These are phyloP conservation scores for Apodemia duryi DNA, from an alignment of 2,888 invertebrate genomes.

Conservation along the genomic window DNA sequence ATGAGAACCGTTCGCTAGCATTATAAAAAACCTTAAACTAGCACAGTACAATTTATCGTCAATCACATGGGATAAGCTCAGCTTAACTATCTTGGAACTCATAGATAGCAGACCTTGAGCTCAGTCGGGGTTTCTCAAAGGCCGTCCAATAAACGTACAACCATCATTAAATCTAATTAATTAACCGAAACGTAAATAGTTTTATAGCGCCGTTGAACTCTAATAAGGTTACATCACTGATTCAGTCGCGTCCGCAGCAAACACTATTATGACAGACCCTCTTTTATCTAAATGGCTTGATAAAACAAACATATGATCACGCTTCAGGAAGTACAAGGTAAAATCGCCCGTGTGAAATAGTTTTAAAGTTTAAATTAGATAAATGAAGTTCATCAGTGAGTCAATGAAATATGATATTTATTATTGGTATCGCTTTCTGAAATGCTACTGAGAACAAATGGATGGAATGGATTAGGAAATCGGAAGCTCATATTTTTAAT, in stretches of 20 bases:
- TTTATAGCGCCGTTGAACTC: background rate
- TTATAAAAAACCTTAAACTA: too few species aligned
- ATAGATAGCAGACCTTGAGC: background rate
- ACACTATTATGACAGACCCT: slow-evolving; percentile 15
- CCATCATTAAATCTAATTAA: slow-evolving; percentile 6
- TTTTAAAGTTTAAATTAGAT: background rate
- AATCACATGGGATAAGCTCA: too few species aligned
- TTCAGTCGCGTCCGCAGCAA: slow-evolving; percentile 10
- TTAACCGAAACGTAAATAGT: background rate
- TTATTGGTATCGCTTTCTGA: slow-evolving; percentile 1
- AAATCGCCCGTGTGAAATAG: background rate
- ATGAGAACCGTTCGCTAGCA: too few species aligned
- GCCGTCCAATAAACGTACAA: background rate
- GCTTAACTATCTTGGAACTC: too few species aligned
- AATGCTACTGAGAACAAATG: background rate
- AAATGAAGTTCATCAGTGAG: background rate
- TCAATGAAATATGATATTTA: slow-evolving; percentile 2
- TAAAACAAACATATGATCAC: slow-evolving; percentile 13
- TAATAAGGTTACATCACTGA: slow-evolving; percentile 3
- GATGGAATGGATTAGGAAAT: background rate
- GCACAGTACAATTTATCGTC: too few species aligned
- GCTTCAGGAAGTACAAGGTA: background rate
- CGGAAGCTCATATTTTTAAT: background rate
- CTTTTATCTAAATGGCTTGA: slow-evolving; percentile 12
- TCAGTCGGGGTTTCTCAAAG: background rate